Evolutionary conservation across 2,797 vertebrate species (phyloP), one percentile per base, ranked within the genome.

Genomic region (Microctenopoma steveboyesi): DNA sequence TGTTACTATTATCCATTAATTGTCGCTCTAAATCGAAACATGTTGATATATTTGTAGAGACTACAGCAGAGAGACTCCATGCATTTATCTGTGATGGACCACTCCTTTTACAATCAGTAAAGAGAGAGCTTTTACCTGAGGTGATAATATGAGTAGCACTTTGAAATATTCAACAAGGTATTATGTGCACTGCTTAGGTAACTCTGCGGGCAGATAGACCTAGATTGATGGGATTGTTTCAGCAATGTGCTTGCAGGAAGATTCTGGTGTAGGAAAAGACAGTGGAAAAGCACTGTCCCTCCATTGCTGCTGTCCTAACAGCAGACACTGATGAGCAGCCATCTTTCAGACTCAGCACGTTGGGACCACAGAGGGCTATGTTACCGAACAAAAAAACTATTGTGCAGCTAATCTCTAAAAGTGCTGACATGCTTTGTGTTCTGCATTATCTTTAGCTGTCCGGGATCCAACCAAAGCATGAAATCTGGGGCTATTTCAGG

Each of bases 351-450:
- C 87, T 90, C 89, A 86, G 87, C 86, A 79, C 56, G 83, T 83
- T 71, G 3, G 79, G 68, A 74, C 87, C 74, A 81, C 64, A 69
- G 78, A 85, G 66, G 73, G 77, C 76, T 77, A 72, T 89, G 91
- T 88, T 84, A 88, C 86, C 42, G 76, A 83, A 91, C 89, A 87
- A 84, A 89, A 42, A 92, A 90, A 92, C 91, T 84, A 91, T 93
- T 92, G 89, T 93, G 72, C 53, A 49, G 72, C 79, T 93, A 92
- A 93, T 91, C 92, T 90, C 83, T 72, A 54, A 88, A 93, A 91
- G 88, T 64, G 89, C 92, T 92, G 93, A 93, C 92, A 83, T 83
- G 89, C 87, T 92, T 89, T 91, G 86, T 86, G 79, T 88, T 87
- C 80, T 76, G 78, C 85, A 83, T 92, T 91, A 91, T 89, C 90